These are phyloP conservation scores for Cetonia aurata DNA, from an alignment of 2,888 invertebrate genomes.

Conservation along the genomic window DNA sequence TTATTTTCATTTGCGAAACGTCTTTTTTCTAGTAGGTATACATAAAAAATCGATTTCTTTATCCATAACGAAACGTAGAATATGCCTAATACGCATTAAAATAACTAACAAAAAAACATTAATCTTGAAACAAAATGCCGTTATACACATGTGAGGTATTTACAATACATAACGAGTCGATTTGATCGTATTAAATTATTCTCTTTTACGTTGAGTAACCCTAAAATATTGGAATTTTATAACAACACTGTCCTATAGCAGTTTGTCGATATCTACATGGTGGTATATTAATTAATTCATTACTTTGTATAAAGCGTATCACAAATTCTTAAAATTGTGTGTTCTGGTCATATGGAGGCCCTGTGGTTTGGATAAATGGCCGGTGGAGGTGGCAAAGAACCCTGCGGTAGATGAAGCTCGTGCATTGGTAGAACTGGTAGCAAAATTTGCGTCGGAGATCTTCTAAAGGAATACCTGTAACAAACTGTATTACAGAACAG, in stretches of 20 bases:
- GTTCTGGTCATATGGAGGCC: constrained; percentile 65
- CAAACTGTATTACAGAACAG: too few relatives aligned
- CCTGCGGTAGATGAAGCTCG: constrained; percentile 65
- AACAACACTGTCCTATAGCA: constrained; percentile 36
- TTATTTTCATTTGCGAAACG: constrained; percentile 37
- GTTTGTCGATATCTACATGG: constrained; percentile 20
- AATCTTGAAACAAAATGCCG: not conserved
- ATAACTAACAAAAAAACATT: constrained; percentile 3
- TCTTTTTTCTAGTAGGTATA: constrained; percentile 17
- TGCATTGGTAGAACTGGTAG: constrained; percentile 66
- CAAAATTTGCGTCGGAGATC: constrained; percentile 65
- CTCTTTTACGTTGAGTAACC: constrained; percentile 6
- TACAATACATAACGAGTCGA: constrained; percentile 7
- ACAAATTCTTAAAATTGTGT: constrained; percentile 43
- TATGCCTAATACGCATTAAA: constrained; percentile 8
- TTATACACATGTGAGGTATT: constrained; percentile 4
- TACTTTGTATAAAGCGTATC: constrained; percentile 38
- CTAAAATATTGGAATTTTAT: constrained; percentile 29
- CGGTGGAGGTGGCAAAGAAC: constrained; percentile 62
- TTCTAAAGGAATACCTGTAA: constrained; percentile 62
- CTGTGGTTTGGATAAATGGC: constrained; percentile 67
- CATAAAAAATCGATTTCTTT: constrained; percentile 11
- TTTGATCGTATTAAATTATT: constrained; percentile 18
- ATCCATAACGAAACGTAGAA: constrained; percentile 1
- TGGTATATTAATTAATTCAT: constrained; percentile 21